These are phyloP conservation scores for Vanessa tameamea DNA, from an alignment of 1,140 invertebrate genomes.

Conservation along the genomic window DNA sequence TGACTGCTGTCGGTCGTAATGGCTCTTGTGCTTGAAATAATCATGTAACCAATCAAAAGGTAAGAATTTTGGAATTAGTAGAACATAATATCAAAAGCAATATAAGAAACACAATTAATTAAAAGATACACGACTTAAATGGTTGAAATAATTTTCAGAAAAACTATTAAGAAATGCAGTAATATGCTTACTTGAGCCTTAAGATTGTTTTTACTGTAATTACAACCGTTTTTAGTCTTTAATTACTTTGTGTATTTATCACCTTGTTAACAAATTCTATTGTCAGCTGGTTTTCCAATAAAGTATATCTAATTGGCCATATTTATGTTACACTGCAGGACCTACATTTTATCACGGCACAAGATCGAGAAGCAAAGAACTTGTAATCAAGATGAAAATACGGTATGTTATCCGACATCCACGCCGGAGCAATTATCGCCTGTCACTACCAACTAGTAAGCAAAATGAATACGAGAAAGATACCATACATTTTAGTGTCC, in stretches of 20 bases:
- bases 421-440: constrained; percentile 15
- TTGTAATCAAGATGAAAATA: constrained; percentile 16
- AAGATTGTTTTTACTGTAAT: background rate
- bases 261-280: constrained; percentile 16
- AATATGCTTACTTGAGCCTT: background rate
- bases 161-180: background rate
- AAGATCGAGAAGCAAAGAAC: constrained; percentile 2
- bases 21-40: too few relatives aligned
- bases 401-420: constrained; percentile 15
- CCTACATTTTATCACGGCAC: constrained; percentile 8
- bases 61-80: too few relatives aligned
- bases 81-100: background rate
- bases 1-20: too few relatives aligned
- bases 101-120: background rate
- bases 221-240: background rate
- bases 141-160: background rate
- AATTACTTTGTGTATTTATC: constrained; percentile 15
- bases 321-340: background rate
- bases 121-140: background rate
- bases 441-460: constrained; percentile 21
- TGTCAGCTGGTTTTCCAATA: constrained; percentile 14
- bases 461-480: constrained; percentile 30
- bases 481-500: constrained; percentile 28
- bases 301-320: constrained; percentile 13
- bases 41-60: too few relatives aligned